phyloP scores from a whole-genome alignment of 2,113 vertebrate genomes.

The Noctilio leporinus region DNA sequence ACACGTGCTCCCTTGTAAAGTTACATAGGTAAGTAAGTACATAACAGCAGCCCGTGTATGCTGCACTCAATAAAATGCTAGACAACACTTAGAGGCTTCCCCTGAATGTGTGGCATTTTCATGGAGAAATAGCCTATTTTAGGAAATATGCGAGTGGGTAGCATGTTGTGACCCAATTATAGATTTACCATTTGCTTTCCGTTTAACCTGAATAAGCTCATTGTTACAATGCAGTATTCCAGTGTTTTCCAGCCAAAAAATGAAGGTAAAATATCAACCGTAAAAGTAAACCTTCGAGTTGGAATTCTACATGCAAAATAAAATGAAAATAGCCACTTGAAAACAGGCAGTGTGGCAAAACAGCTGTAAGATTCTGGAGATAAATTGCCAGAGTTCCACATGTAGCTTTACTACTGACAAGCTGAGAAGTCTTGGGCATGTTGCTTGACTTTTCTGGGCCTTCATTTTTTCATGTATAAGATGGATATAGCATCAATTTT shows the following conservation, averaged over 20 bases:
- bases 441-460: neutral
- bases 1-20: neutral
- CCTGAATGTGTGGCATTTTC: neutral
- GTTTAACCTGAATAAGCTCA: neutral
- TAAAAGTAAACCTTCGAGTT: neutral
- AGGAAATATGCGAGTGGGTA: neutral
- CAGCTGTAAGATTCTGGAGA: neutral
- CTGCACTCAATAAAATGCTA: neutral
- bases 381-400: neutral
- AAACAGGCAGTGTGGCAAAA: neutral
- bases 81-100: neutral
- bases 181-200: neutral
- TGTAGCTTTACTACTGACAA: neutral
- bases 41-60: neutral
- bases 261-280: neutral
- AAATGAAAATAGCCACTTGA: neutral
- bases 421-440: neutral
- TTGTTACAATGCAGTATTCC: neutral
- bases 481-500: neutral
- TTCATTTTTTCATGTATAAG: neutral
- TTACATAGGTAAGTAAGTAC: neutral
- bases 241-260: neutral
- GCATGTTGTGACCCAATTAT: neutral
- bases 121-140: neutral
- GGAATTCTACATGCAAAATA: conserved; percentile 5